A percentile compares a stretch with the other conserved stretches of the same genome.
Evolutionary conservation across 2,888 invertebrate species (phyloP).

Genomic region (Hirudinaria manillensis): DNA sequence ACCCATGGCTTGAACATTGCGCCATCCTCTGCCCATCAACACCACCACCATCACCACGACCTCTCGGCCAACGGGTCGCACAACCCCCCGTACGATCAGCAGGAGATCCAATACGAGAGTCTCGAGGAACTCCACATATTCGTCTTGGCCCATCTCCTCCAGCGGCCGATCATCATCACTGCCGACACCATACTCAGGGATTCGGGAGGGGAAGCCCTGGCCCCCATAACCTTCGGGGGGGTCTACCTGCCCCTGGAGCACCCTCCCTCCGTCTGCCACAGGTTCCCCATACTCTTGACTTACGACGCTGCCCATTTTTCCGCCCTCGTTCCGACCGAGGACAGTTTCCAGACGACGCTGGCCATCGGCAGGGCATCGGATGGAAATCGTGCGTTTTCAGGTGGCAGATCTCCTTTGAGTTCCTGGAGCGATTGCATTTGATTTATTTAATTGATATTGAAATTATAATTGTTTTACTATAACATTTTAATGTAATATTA

Average conservation of each 20-base stretch:
- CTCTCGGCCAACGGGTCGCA: neutral
- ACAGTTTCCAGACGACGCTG: neutral
- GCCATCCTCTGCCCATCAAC: neutral
- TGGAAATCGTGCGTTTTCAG: no score
- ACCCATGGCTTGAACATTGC: neutral
- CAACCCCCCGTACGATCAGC: neutral
- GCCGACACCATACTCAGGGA: conserved; percentile 75
- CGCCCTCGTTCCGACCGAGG: conserved; percentile 63
- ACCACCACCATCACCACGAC: neutral
- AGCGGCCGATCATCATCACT: conserved; percentile 73
- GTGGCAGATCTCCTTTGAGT: neutral
- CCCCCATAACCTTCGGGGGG: conserved; percentile 81
- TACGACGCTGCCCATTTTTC: conserved; percentile 85
- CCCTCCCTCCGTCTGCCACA: conserved; percentile 63
- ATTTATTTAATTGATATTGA: neutral
- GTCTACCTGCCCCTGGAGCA: conserved; percentile 72
- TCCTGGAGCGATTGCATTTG: neutral
- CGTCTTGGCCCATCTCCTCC: conserved; percentile 73
- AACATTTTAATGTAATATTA: neutral
- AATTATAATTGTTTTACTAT: neutral
- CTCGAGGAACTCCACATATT: conserved; percentile 78
- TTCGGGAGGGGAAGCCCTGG: conserved; percentile 75
- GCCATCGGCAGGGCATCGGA: neutral
- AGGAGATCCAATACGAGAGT: conserved; percentile 61
- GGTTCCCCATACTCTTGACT: conserved; percentile 62